phyloP scores from a whole-genome alignment of 2,113 vertebrate genomes.

The Nymphicus hollandicus region DNA sequence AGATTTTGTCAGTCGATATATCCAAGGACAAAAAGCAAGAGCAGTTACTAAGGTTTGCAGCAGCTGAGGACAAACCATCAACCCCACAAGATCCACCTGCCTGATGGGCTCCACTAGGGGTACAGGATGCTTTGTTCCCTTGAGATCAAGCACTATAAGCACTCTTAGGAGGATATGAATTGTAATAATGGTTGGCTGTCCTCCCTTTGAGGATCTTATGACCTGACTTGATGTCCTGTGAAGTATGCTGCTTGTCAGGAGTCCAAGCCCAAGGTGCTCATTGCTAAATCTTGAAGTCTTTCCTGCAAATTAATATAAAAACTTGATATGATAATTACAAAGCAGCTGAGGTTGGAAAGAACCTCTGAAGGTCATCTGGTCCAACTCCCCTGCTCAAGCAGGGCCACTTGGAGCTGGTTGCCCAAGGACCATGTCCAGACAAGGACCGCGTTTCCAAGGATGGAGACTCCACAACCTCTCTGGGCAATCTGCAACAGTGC shows the following conservation, averaged over 20 bases:
- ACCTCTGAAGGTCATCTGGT: not conserved
- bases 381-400: not conserved
- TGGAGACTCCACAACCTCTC: not conserved
- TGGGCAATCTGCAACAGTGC: not conserved
- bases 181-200: not conserved
- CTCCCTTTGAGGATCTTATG: not conserved
- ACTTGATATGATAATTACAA: not conserved
- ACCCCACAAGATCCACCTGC: not conserved
- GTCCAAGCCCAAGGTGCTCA: not conserved
- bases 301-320: not conserved
- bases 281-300: not conserved
- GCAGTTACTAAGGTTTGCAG: not conserved
- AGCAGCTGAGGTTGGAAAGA: not conserved
- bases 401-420: not conserved
- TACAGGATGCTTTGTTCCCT: not conserved
- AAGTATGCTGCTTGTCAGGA: not conserved
- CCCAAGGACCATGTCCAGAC: not conserved
- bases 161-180: not conserved
- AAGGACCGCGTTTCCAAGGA: not conserved
- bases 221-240: not conserved
- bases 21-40: not conserved
- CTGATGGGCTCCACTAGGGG: not conserved
- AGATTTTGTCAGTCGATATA: not conserved
- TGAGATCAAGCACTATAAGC: not conserved
- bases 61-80: not conserved